Percentiles rank a stretch among this genome's conserved stretches.
These are phyloP conservation scores for Sturnus vulgaris DNA, from an alignment of 2,113 vertebrate species.

Conservation along the genomic window DNA sequence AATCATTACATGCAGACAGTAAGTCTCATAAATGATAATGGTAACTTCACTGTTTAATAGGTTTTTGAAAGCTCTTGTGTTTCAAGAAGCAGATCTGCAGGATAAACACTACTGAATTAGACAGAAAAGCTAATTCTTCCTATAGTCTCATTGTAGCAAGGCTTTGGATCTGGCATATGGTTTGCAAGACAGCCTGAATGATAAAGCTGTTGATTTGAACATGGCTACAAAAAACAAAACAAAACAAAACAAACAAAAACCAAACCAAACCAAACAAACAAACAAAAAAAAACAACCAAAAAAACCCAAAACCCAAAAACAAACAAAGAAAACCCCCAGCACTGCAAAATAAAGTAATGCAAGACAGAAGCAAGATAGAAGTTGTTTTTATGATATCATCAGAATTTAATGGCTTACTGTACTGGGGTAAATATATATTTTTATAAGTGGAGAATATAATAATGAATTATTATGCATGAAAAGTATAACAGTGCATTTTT, in stretches of 20 bases:
- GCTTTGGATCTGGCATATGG: background rate
- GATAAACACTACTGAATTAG: background rate
- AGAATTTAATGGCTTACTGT: background rate
- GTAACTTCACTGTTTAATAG: background rate
- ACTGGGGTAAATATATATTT: background rate
- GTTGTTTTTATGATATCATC: constrained; percentile 5
- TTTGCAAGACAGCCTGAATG: background rate
- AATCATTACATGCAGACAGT: background rate
- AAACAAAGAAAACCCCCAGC: background rate
- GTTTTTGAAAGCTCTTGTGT: background rate
- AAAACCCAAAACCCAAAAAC: too few species aligned
- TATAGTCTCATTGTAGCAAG: background rate
- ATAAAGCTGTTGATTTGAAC: background rate
- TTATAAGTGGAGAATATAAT: background rate
- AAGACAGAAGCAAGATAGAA: constrained; percentile 7
- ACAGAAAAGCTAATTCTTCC: background rate
- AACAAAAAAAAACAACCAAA: too few species aligned
- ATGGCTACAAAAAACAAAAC: background rate
- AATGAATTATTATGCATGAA: background rate
- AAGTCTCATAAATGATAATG: background rate
- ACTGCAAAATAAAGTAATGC: background rate
- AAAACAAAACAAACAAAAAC: background rate
- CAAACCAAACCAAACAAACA: too few species aligned
- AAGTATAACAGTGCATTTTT: background rate
- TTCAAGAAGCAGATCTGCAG: background rate